Percentiles rank a stretch among this genome's conserved stretches.
Conservation (phyloP, 2,888 invertebrate genomes). For the Agapetus fuscipes region DNA sequence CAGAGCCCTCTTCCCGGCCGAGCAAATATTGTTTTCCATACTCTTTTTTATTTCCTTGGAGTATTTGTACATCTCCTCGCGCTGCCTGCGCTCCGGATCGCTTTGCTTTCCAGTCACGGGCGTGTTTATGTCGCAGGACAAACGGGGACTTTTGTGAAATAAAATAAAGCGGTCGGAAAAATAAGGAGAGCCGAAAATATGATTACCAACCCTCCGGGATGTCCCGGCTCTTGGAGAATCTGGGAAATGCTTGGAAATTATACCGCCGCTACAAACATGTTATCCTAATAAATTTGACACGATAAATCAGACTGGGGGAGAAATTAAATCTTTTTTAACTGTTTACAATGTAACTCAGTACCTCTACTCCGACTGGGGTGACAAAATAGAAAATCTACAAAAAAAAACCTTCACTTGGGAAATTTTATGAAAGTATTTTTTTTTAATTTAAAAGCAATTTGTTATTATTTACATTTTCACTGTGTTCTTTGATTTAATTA, state of each 20-base stretch:
- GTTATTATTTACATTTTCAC: too few relatives aligned
- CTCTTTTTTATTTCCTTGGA: not conserved
- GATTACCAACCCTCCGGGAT: conserved; percentile 8
- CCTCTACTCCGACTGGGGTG: too few relatives aligned
- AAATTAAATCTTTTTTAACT: too few relatives aligned
- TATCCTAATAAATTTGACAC: too few relatives aligned
- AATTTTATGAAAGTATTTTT: too few relatives aligned
- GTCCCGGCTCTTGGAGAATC: not conserved
- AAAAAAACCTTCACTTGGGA: too few relatives aligned
- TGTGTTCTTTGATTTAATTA: too few relatives aligned
- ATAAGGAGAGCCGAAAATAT: conserved; percentile 14
- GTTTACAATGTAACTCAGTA: too few relatives aligned
- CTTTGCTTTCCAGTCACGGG: conserved; percentile 17
- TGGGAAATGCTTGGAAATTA: conserved; percentile 1
- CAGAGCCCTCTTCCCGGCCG: not conserved
- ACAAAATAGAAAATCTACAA: too few relatives aligned
- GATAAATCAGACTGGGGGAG: too few relatives aligned
- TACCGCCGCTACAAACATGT: too few relatives aligned
- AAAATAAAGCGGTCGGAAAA: conserved; percentile 17
- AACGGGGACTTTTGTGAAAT: conserved; percentile 12
- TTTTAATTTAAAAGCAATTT: too few relatives aligned
- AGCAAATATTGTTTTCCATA: not conserved
- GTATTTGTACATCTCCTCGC: not conserved
- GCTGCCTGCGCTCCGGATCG: not conserved
- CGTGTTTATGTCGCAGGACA: conserved; percentile 16